phyloP scores from a whole-genome alignment of 2,113 vertebrate species.

The Perca flavescens region DNA sequence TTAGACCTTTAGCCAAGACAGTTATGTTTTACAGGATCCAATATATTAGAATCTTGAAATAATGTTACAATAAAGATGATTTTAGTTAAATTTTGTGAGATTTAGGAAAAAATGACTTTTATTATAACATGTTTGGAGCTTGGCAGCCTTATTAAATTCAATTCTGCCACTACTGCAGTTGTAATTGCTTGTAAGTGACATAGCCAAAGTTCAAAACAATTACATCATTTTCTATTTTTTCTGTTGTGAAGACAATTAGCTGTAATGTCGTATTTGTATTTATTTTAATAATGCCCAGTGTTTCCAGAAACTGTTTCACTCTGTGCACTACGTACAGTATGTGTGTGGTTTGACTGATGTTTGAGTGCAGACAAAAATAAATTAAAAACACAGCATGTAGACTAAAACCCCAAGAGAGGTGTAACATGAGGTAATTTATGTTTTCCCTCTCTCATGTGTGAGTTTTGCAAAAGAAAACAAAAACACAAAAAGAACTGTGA shows the following conservation, averaged over 20 bases:
- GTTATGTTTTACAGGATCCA: neutral
- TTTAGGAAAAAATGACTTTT: neutral
- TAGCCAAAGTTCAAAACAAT: neutral
- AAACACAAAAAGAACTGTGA: neutral
- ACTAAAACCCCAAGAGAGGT: neutral
- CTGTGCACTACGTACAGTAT: neutral
- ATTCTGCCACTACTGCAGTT: neutral
- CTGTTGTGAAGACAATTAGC: neutral
- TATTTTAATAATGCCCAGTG: too few relatives aligned
- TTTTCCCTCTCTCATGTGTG: neutral
- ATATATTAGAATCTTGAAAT: neutral
- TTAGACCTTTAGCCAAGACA: neutral
- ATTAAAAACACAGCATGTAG: neutral
- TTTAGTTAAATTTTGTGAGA: neutral
- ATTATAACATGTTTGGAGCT: neutral
- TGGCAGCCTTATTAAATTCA: neutral
- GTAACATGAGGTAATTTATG: neutral
- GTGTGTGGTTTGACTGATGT: neutral
- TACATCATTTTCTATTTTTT: neutral
- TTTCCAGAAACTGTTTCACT: neutral
- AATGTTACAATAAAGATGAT: neutral
- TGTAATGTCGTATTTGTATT: neutral
- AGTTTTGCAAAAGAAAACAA: neutral
- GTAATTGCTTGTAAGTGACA: neutral
- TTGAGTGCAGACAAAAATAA: neutral